Base-by-base conservation (phyloP, 1,140 invertebrate species). In the Hycleus cichorii region DNA sequence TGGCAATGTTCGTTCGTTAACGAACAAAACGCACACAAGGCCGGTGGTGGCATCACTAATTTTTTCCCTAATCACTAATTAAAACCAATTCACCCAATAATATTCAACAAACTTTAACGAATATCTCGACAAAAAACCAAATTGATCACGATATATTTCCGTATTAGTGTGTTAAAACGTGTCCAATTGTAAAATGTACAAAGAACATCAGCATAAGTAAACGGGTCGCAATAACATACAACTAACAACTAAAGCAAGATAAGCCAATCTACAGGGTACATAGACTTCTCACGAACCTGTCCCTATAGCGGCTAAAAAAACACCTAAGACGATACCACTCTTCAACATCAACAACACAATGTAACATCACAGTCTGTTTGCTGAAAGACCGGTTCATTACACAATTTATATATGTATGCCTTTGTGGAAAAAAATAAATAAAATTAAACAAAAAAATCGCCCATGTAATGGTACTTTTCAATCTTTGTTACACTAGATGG, bases 131-230 rank as follows among this genome's bases (percentile, higher is more conserved):
- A 18, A 18, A 18, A 18, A 18, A 12, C 12, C 12, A 12, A 12
- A 12, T 12, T 12, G 12, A 32, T 32, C 7, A 7, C 27, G 7
- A 32, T 32, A 7, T 32, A 32, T 32, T 32, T 32, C 32, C 32
- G 32, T 32, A 32, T 32, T 32, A 32, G 32, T 32, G 32, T 32
- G 32, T 32, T 51, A 58, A 55, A 59, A 59, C 51, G 59, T 64
- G 60, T 64, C 32, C 53, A 39, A 50, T 57, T 55, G 50, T 62
- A 61, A 62, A 62, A 50, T 57, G 54, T 59, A 64, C 57, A 64
- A 64, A 64, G 60, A 64, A 62, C 59, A 62, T 62, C 51, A 32
- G 59, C 52, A 61, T 62, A 62, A 64, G 60, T 62, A 63, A 65
- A 60, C 55, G 50, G 60, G 63, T 65, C 58, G 60, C 60, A 60